A percentile compares a stretch with the other conserved stretches of the same genome.
Conservation (phyloP, 2,797 vertebrate species). For the Spheniscus humboldti region DNA sequence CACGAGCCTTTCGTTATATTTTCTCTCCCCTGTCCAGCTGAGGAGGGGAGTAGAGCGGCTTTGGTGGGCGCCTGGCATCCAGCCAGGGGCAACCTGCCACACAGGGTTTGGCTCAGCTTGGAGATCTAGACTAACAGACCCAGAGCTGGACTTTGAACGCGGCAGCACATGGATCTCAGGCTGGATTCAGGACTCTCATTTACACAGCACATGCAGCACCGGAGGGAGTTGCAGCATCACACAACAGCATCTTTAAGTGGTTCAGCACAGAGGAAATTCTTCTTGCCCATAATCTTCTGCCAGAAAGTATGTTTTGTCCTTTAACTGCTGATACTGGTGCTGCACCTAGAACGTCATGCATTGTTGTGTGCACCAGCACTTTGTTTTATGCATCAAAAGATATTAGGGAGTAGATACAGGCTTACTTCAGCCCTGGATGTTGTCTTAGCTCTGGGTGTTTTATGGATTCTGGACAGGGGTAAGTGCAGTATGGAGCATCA, state of each 20-base stretch:
- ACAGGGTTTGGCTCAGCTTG: background rate
- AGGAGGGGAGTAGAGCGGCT: background rate
- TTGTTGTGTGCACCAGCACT: rapidly evolving
- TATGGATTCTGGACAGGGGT: background rate
- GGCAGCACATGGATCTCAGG: rapidly evolving
- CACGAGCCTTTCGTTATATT: background rate
- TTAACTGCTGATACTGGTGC: background rate
- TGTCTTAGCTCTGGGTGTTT: background rate
- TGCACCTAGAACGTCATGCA: background rate
- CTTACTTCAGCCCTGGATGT: background rate
- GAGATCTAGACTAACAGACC: background rate
- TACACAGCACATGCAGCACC: background rate
- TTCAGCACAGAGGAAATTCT: background rate
- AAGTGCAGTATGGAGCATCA: background rate
- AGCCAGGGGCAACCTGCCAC: background rate
- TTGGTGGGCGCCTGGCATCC: background rate
- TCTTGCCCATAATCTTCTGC: background rate
- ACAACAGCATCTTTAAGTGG: background rate
- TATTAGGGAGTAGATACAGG: background rate
- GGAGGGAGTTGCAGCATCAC: background rate
- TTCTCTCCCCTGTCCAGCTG: background rate
- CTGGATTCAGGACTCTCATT: background rate
- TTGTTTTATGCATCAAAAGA: background rate
- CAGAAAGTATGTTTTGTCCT: background rate
- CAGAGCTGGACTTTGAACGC: background rate